A percentile compares a stretch with the other conserved stretches of the same genome.
Conservation (phyloP, 2,888 invertebrate genomes). For the Dermolepida albohirtum region DNA sequence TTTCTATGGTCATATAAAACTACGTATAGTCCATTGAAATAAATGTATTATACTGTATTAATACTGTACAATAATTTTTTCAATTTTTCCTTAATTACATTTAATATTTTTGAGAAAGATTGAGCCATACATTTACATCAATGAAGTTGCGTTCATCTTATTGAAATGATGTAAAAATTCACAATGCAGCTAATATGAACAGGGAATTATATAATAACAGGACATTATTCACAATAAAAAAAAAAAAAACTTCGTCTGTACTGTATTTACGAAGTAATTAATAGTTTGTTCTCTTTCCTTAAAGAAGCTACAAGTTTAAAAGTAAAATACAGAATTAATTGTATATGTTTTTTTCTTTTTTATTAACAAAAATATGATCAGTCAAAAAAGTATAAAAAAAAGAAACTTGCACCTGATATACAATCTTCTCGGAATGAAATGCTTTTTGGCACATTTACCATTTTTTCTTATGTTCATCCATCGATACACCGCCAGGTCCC, state of each 20-base stretch:
- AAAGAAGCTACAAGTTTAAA: not conserved
- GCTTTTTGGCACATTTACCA: conserved; percentile 74
- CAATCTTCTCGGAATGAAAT: conserved; percentile 36
- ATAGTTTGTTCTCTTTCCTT: not conserved
- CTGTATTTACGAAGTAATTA: conserved; percentile 19
- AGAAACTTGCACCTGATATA: conserved; percentile 41
- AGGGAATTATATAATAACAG: not conserved
- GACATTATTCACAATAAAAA: not conserved
- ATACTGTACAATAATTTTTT: conserved; percentile 14
- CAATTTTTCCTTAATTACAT: not conserved
- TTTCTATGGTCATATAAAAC: conserved; percentile 22
- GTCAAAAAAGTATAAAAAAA: conserved; percentile 33
- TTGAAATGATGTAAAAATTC: conserved; percentile 3
- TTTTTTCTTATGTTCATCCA: conserved; percentile 99
- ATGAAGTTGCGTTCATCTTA: conserved; percentile 18
- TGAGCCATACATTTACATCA: conserved; percentile 12
- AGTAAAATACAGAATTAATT: conserved; percentile 17
- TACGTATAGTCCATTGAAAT: conserved; percentile 29
- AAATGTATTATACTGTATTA: conserved; percentile 18
- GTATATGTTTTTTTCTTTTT: conserved; percentile 8
- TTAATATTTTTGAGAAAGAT: not conserved
- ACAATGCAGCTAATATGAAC: conserved; percentile 7
- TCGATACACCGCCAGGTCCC: conserved; percentile 98
- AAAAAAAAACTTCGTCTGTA: conserved; percentile 17
- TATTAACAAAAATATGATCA: conserved; percentile 26